These are phyloP conservation scores for Zonitis immaculata DNA, from an alignment of 2,888 invertebrate species.

Conservation along the genomic window DNA sequence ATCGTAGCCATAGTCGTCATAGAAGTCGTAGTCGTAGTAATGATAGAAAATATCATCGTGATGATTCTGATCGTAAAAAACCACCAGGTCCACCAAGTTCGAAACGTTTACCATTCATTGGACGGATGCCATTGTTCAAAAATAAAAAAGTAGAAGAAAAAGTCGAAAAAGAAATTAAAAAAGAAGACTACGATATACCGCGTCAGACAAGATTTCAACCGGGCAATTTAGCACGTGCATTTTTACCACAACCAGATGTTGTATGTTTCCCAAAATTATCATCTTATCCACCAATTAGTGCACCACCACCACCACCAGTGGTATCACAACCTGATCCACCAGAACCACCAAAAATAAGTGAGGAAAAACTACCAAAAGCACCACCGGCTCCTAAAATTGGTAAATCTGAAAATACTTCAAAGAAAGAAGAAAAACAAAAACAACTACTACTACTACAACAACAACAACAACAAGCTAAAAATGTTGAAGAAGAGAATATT, in stretches of 20 bases:
- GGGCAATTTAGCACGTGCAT: constrained; percentile 44
- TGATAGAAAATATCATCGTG: constrained; percentile 20
- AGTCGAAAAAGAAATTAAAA: constrained; percentile 54
- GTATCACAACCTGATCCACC: constrained; percentile 34
- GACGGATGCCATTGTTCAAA: constrained; percentile 78
- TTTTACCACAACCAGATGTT: constrained; percentile 47
- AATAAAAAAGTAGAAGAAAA: constrained; percentile 50
- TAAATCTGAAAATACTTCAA: constrained; percentile 16
- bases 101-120: constrained; percentile 78
- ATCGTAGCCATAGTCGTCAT: constrained; percentile 14
- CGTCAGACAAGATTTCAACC: constrained; percentile 45
- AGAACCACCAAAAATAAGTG: constrained; percentile 36
- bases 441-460: not conserved
- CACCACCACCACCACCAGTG: constrained; percentile 31
- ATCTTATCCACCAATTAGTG: constrained; percentile 36
- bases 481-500: constrained; percentile 41
- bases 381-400: constrained; percentile 29
- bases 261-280: constrained; percentile 47
- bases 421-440: constrained; percentile 23
- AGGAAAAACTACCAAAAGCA: constrained; percentile 21
- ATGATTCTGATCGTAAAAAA: constrained; percentile 33
- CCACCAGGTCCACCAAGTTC: constrained; percentile 50
- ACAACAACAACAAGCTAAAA: not conserved
- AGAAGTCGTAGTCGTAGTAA: constrained; percentile 17
- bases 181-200: constrained; percentile 46